Conservation (phyloP, 2,888 invertebrate species). For the Drosophila borborema region DNA sequence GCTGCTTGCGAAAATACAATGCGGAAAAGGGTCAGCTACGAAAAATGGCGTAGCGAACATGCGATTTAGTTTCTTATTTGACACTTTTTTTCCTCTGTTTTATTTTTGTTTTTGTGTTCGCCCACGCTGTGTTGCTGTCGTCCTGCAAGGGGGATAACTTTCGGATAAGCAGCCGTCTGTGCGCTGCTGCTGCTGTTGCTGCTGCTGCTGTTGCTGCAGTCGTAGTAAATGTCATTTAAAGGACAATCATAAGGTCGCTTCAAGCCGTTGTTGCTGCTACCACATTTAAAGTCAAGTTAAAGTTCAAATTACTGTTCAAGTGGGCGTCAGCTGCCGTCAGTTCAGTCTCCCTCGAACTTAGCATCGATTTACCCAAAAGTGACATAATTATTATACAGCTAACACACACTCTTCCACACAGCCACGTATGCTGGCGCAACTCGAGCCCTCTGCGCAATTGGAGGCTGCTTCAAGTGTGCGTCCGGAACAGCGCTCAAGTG, state of each 20-base stretch:
- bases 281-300: conserved; percentile 75
- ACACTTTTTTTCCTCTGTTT: conserved; percentile 63
- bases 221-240: conserved; percentile 76
- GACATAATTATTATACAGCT: conserved; percentile 75
- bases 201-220: conserved; percentile 46
- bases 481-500: conserved; percentile 53
- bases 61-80: conserved; percentile 81
- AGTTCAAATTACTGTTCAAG: conserved; percentile 74
- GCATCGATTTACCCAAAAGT: conserved; percentile 68
- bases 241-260: conserved; percentile 69
- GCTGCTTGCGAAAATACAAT: conserved; percentile 47
- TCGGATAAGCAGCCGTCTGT: conserved; percentile 25
- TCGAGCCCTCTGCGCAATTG: conserved; percentile 36
- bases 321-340: conserved; percentile 51
- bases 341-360: conserved; percentile 12
- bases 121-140: not conserved
- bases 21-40: conserved; percentile 59
- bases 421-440: conserved; percentile 37
- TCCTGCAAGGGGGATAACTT: conserved; percentile 14
- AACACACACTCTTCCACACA: conserved; percentile 31
- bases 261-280: conserved; percentile 11
- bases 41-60: conserved; percentile 56
- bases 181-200: not conserved
- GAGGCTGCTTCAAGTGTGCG: conserved; percentile 39
- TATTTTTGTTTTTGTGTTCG: conserved; percentile 39